These are phyloP conservation scores for Brachionus sp. DNA, from an alignment of 1,140 invertebrate genomes.

Conservation along the genomic window DNA sequence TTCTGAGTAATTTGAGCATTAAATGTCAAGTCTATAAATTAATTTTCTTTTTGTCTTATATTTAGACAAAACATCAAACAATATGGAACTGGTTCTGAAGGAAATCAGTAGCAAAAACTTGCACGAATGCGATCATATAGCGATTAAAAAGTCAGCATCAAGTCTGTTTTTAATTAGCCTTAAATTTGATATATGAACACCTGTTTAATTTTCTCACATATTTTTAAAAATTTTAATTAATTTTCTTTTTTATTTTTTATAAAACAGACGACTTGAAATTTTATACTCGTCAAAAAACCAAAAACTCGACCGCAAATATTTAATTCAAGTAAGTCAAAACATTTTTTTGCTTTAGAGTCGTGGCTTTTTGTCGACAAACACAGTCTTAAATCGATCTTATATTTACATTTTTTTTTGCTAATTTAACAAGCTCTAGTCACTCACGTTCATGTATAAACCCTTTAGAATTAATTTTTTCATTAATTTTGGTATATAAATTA, in stretches of 20 bases:
- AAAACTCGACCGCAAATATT: constrained; percentile 26
- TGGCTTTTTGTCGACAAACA: constrained; percentile 5
- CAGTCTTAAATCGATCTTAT: neutral
- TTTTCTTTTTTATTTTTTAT: constrained; percentile 2
- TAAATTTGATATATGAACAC: neutral
- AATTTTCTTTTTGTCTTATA: neutral
- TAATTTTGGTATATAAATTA: neutral
- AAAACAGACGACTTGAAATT: constrained; percentile 34
- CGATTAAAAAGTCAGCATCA: neutral
- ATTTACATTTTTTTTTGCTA: neutral
- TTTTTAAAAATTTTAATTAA: constrained; percentile 7
- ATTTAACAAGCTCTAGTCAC: neutral
- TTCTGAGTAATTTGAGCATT: neutral
- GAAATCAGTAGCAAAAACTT: neutral
- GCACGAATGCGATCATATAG: neutral
- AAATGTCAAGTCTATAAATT: neutral
- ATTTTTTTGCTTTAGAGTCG: neutral
- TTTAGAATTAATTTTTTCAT: neutral
- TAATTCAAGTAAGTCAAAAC: constrained; percentile 1
- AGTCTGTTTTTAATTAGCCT: neutral
- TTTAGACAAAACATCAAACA: neutral
- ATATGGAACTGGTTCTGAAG: neutral
- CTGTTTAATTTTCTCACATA: constrained; percentile 15
- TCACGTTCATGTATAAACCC: neutral
- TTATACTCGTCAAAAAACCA: constrained; percentile 24